Evolutionary conservation across 2,888 invertebrate species (phyloP).

Genomic region (Gastrophysa polygoni): DNA sequence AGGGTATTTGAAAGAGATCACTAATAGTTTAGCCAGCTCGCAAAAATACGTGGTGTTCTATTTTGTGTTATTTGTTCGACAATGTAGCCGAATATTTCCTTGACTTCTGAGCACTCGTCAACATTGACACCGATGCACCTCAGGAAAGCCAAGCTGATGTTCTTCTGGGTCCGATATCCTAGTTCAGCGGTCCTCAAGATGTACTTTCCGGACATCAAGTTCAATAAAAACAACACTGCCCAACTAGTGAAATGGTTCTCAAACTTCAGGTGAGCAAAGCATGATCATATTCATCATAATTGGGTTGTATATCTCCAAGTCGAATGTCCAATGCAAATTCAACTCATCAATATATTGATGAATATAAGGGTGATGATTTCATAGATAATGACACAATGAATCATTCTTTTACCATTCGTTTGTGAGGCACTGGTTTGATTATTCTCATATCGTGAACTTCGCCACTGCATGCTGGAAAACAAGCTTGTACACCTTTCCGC

Average conservation of each 20-base stretch:
- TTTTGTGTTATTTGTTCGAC: slow-evolving; percentile 41
- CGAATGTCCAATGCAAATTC: no score
- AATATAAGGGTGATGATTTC: no score
- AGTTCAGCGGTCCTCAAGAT: slow-evolving; percentile 98
- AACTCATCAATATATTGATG: no score
- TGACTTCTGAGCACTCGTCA: slow-evolving; percentile 90
- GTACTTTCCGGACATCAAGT: slow-evolving; percentile 99
- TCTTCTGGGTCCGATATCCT: slow-evolving; percentile 99
- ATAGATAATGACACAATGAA: no score
- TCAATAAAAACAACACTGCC: slow-evolving; percentile 99
- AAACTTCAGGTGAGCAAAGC: slow-evolving; percentile 96
- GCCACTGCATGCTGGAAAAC: no score
- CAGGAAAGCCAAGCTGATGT: slow-evolving; percentile 99
- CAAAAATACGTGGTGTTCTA: slow-evolving; percentile 3
- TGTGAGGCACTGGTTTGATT: no score
- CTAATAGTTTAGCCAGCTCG: background rate
- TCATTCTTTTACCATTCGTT: no score
- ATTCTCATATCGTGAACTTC: no score
- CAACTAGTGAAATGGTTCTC: slow-evolving; percentile 99
- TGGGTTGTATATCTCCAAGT: no score
- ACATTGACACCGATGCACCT: slow-evolving; percentile 99
- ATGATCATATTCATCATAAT: slow-evolving; percentile 9
- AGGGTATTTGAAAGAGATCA: slow-evolving; percentile 1
- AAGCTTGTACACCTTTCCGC: no score
- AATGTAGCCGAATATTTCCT: slow-evolving; percentile 64